Evolutionary conservation across 2,888 invertebrate species (phyloP).

Genomic region (Chouioia cunea): DNA sequence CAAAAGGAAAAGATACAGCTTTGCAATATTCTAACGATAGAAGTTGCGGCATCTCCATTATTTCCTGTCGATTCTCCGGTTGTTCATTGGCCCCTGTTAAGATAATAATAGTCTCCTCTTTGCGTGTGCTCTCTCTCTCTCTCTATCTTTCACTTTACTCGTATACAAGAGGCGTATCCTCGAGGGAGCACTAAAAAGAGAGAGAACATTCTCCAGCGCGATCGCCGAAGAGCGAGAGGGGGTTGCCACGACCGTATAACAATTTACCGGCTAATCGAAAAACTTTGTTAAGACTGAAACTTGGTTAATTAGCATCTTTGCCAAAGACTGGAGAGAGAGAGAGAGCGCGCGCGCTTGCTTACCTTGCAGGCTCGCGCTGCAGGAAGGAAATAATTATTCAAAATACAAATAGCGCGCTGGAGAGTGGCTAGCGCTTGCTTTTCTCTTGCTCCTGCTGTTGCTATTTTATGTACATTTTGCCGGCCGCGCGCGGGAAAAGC

Average conservation of each 20-base stretch:
- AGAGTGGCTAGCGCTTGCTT: slow-evolving; percentile 1
- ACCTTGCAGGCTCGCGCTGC: slow-evolving; percentile 53
- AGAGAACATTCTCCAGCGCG: slow-evolving; percentile 3
- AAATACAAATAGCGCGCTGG: slow-evolving; percentile 55
- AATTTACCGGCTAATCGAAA: slow-evolving; percentile 67
- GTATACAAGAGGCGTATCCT: slow-evolving; percentile 29
- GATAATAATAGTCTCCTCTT: slow-evolving; percentile 49
- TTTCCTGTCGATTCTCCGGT: slow-evolving; percentile 55
- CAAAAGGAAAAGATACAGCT: not conserved
- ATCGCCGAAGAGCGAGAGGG: not conserved
- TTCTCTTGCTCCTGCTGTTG: not conserved
- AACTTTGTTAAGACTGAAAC: slow-evolving; percentile 66
- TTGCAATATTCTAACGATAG: slow-evolving; percentile 56
- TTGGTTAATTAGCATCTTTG: slow-evolving; percentile 68
- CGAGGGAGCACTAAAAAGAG: slow-evolving; percentile 3
- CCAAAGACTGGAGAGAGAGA: slow-evolving; percentile 50
- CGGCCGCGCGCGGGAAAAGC: slow-evolving; percentile 7
- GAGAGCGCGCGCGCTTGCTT: slow-evolving; percentile 55
- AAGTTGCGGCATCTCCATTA: slow-evolving; percentile 59
- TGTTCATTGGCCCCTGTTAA: slow-evolving; percentile 25
- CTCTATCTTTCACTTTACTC: no score
- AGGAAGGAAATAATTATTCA: slow-evolving; percentile 59
- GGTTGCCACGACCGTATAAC: slow-evolving; percentile 60
- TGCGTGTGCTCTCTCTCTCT: no score
- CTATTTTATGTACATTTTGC: not conserved